These are phyloP conservation scores for Mionectes olivaceus DNA, from an alignment of 2,797 vertebrate genomes.

Conservation along the genomic window DNA sequence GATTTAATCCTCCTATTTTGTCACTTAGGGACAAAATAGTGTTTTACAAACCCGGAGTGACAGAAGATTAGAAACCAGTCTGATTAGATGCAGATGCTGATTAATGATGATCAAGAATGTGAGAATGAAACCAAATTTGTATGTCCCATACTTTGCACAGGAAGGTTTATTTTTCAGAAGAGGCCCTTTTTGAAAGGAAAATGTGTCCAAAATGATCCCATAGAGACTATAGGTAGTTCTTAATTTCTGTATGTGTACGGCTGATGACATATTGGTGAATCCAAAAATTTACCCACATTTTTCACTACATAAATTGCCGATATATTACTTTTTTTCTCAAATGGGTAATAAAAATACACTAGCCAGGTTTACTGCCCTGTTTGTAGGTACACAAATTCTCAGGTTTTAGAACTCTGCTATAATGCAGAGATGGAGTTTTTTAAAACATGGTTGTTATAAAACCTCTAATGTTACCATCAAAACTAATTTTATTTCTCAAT, in stretches of 20 bases:
- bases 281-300: not conserved
- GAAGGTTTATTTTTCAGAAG: not conserved
- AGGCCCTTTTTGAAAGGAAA: not conserved
- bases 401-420: not conserved
- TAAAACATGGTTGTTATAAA: not conserved
- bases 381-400: not conserved
- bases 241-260: not conserved
- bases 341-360: not conserved
- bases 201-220: not conserved
- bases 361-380: not conserved
- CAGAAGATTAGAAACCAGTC: not conserved
- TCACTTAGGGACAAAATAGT: not conserved
- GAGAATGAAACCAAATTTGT: not conserved
- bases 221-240: not conserved
- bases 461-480: not conserved
- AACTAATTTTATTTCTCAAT: not conserved
- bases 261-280: not conserved
- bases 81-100: not conserved
- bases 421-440: not conserved
- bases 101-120: not conserved
- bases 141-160: not conserved
- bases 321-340: not conserved
- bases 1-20: not conserved
- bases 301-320: not conserved
- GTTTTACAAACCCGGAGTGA: not conserved